Evolutionary conservation across 2,113 vertebrate species (phyloP), one percentile per base, ranked within the genome.

Genomic region (Campylomormyrus numenius): DNA sequence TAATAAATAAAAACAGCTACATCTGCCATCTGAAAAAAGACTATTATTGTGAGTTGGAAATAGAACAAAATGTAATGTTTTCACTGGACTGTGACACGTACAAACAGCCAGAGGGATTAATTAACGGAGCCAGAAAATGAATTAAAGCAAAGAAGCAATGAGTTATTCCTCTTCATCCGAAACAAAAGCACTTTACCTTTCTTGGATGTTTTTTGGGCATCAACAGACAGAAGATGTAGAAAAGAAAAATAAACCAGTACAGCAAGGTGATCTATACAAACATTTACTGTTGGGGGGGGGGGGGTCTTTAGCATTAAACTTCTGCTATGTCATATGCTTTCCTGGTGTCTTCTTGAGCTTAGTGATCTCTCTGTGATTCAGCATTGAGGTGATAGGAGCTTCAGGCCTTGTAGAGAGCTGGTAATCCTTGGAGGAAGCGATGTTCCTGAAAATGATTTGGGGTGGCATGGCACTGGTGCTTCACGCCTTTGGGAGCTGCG

Each of bases 81-180:
- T 80, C n/a, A 17, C 42, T 80, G 31, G 35, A 42, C 31, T 80
- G 74, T 80, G 74, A 42, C 74, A 19, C 17, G 74, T 80, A 80
- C 74, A 80, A 80, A 80, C 74, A 80, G 74, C 74, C 74, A 80
- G 74, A 80, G 74, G 74, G 74, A 80, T 42, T 80, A 80, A 80
- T 80, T 80, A 80, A 80, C 13, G 35, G 74, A 80, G 35, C 35
- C 74, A 80, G 74, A 19, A 80, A 80, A 80, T 42, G 74, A 42
- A 42, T 42, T 39, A 80, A 80, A 80, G 74, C 13, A 17, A 19
- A 42, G 74, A 39, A 39, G 31, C 74, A 42, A 11, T 80, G 35
- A 80, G 74, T 80, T 80, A 80, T 42, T 39, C 74, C 74, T 80
- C 74, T 42, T 80, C 74, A 80, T 80, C 74, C 35, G 17, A 39